Conservation (phyloP, 2,888 invertebrate genomes). For the Watsonalla binaria region DNA sequence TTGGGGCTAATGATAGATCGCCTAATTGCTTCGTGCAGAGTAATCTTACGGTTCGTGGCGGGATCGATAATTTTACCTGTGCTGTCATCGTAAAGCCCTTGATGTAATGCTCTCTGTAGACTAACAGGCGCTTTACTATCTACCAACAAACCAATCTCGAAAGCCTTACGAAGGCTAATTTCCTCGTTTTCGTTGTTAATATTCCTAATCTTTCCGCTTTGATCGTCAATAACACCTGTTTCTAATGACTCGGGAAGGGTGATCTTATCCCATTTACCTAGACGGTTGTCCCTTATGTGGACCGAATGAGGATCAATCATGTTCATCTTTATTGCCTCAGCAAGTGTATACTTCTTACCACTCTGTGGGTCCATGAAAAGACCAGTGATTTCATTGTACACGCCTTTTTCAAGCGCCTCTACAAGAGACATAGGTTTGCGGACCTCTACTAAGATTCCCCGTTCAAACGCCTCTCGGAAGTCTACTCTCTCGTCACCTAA, state of each 20-base stretch:
- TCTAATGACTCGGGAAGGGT: slow-evolving; percentile 88
- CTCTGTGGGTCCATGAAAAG: slow-evolving; percentile 90
- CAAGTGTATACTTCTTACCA: slow-evolving; percentile 86
- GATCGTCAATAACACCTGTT: slow-evolving; percentile 85
- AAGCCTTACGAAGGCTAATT: slow-evolving; percentile 86
- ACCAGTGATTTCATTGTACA: slow-evolving; percentile 88
- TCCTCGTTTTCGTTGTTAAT: slow-evolving; percentile 82
- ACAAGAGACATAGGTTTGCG: slow-evolving; percentile 88
- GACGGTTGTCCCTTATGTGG: slow-evolving; percentile 86
- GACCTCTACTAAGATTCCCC: slow-evolving; percentile 89
- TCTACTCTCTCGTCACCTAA: slow-evolving; percentile 82
- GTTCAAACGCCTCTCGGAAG: slow-evolving; percentile 91
- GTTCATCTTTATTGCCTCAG: slow-evolving; percentile 89
- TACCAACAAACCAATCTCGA: slow-evolving; percentile 87
- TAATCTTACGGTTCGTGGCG: slow-evolving; percentile 86
- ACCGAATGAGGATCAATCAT: slow-evolving; percentile 91
- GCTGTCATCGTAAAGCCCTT: slow-evolving; percentile 89
- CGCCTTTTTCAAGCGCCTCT: slow-evolving; percentile 89
- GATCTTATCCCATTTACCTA: slow-evolving; percentile 87
- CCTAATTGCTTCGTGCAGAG: slow-evolving; percentile 90
- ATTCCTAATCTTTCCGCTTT: slow-evolving; percentile 84
- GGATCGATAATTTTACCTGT: slow-evolving; percentile 91
- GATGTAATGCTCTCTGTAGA: slow-evolving; percentile 90
- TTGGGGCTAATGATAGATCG: slow-evolving; percentile 89
- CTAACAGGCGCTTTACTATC: slow-evolving; percentile 91